phyloP scores from a whole-genome alignment of 2,113 vertebrate species.

The Sisor rabdophorus region DNA sequence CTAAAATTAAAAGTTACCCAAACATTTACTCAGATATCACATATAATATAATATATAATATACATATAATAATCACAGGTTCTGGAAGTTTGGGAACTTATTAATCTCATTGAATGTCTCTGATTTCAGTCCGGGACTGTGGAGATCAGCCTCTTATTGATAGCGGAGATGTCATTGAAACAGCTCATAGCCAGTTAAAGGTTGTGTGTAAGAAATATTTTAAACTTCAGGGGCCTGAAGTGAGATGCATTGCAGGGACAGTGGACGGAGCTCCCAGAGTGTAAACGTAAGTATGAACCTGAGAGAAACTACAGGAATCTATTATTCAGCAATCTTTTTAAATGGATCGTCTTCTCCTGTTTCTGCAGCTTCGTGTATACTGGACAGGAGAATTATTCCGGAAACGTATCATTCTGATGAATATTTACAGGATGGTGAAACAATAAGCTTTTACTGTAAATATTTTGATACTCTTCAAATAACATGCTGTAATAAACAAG shows the following conservation, averaged over 20 bases:
- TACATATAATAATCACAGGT: too few relatives aligned
- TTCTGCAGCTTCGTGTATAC: constrained; percentile 9
- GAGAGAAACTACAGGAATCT: background rate
- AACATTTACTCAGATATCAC: too few relatives aligned
- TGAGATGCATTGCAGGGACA: background rate
- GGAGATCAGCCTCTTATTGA: background rate
- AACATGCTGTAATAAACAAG: background rate
- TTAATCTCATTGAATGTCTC: too few relatives aligned
- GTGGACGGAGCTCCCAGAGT: background rate
- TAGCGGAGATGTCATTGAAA: background rate
- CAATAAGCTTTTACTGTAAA: too few relatives aligned
- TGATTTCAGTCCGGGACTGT: background rate
- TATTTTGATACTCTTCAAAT: background rate
- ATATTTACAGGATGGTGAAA: too few relatives aligned
- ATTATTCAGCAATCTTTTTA: too few relatives aligned
- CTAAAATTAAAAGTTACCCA: too few relatives aligned
- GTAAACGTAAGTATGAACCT: constrained; percentile 1
- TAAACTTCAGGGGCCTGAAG: background rate
- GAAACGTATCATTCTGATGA: too few relatives aligned
- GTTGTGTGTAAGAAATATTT: background rate
- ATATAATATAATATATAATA: too few relatives aligned
- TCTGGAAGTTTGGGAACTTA: too few relatives aligned
- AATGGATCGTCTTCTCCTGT: background rate
- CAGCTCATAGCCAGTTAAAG: background rate
- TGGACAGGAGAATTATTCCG: background rate